These are phyloP conservation scores for Balaeniceps rex DNA, from an alignment of 2,113 vertebrate genomes.

Conservation along the genomic window DNA sequence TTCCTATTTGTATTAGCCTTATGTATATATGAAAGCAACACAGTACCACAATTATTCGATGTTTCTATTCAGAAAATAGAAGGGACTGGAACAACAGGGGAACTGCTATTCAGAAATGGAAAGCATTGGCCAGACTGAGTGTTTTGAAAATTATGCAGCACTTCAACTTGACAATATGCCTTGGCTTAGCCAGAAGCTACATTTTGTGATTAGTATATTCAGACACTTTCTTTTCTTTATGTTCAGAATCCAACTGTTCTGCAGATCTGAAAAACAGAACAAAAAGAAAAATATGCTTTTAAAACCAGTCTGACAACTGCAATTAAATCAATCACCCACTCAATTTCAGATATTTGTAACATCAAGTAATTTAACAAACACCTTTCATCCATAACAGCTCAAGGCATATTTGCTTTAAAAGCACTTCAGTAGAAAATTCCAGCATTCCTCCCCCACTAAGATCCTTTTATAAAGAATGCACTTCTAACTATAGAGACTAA, in stretches of 20 bases:
- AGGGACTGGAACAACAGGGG: not conserved
- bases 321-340: slow-evolving; percentile 53
- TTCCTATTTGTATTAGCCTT: not conserved
- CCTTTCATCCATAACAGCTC: slow-evolving; percentile 38
- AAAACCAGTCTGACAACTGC: slow-evolving; percentile 29
- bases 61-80: not conserved
- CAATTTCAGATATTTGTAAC: slow-evolving; percentile 38
- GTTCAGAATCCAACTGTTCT: slow-evolving; percentile 38
- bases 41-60: not conserved
- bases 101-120: not conserved
- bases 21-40: not conserved
- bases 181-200: slow-evolving; percentile 1
- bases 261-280: slow-evolving; percentile 9
- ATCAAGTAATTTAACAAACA: slow-evolving; percentile 52
- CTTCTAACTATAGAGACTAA: not conserved
- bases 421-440: slow-evolving; percentile 36
- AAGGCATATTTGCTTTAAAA: slow-evolving; percentile 33
- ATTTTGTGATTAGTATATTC: slow-evolving; percentile 29
- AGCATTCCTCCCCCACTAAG: not conserved
- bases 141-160: not conserved
- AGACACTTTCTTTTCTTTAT: slow-evolving; percentile 41
- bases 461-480: not conserved
- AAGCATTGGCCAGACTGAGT: not conserved
- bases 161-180: not conserved
- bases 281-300: slow-evolving; percentile 27